These are phyloP conservation scores for Brachyptera risi DNA, from an alignment of 2,888 invertebrate species.

Conservation along the genomic window DNA sequence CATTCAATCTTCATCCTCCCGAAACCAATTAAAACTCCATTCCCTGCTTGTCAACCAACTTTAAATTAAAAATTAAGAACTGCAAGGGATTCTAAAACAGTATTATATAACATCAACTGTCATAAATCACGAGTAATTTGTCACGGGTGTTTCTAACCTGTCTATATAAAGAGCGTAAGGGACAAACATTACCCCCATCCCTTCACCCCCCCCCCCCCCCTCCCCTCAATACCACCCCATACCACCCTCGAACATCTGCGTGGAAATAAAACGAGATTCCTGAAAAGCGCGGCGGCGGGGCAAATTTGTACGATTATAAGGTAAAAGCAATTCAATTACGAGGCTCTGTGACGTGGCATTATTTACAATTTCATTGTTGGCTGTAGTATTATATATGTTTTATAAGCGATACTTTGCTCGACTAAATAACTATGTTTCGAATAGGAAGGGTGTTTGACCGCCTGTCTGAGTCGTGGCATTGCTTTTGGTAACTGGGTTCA, in stretches of 20 bases:
- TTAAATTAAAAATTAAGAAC: too few relatives aligned
- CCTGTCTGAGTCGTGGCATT: too few relatives aligned
- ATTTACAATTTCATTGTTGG: neutral
- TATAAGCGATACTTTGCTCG: too few relatives aligned
- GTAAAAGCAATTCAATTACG: neutral
- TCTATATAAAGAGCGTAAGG: neutral
- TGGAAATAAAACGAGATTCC: neutral
- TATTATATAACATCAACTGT: neutral
- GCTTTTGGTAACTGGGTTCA: too few relatives aligned
- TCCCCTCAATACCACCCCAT: too few relatives aligned
- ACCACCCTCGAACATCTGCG: neutral
- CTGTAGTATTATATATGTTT: too few relatives aligned
- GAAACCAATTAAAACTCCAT: too few relatives aligned
- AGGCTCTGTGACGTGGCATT: neutral
- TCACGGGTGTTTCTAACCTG: slow-evolving; percentile 14
- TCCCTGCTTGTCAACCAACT: too few relatives aligned
- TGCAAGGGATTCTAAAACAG: too few relatives aligned
- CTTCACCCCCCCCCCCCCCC: neutral
- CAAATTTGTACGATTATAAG: neutral
- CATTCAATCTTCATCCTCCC: too few relatives aligned
- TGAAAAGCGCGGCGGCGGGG: neutral
- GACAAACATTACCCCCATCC: neutral
- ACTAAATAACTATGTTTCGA: too few relatives aligned
- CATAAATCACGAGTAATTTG: slow-evolving; percentile 6
- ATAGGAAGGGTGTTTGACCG: too few relatives aligned